Conservation (phyloP, 2,797 vertebrate genomes). For the Psittacula echo region DNA sequence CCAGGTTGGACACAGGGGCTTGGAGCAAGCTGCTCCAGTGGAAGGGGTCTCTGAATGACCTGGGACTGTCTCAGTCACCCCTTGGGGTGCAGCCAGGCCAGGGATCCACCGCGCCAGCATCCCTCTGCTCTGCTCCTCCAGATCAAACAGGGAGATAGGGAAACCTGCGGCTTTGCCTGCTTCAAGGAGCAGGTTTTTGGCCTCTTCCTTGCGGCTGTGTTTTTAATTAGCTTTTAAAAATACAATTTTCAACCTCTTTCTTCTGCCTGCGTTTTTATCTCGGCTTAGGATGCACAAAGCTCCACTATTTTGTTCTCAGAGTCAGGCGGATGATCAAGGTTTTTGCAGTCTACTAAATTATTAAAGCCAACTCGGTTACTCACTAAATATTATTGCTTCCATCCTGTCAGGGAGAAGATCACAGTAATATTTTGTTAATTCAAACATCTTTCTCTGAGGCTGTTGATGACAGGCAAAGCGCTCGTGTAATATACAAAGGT, state of each 20-base stretch:
- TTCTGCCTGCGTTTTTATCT: slow-evolving; percentile 32
- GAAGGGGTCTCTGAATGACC: neutral
- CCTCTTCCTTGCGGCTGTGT: neutral
- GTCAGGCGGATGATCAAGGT: slow-evolving; percentile 38
- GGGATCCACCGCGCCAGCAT: neutral
- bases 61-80: neutral
- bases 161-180: neutral
- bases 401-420: slow-evolving; percentile 55
- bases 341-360: slow-evolving; percentile 55
- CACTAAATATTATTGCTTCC: slow-evolving; percentile 42
- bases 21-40: neutral
- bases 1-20: neutral
- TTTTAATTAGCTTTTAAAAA: slow-evolving; percentile 3
- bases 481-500: neutral
- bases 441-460: slow-evolving; percentile 37
- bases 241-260: neutral
- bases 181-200: neutral
- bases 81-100: neutral
- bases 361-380: slow-evolving; percentile 22
- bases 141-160: accelerated
- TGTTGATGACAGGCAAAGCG: neutral
- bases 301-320: slow-evolving; percentile 37
- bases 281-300: slow-evolving; percentile 39
- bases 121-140: accelerated
- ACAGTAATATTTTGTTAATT: slow-evolving; percentile 71